Conservation (phyloP, 1,140 invertebrate genomes). For the Neodiprion fabricii region DNA sequence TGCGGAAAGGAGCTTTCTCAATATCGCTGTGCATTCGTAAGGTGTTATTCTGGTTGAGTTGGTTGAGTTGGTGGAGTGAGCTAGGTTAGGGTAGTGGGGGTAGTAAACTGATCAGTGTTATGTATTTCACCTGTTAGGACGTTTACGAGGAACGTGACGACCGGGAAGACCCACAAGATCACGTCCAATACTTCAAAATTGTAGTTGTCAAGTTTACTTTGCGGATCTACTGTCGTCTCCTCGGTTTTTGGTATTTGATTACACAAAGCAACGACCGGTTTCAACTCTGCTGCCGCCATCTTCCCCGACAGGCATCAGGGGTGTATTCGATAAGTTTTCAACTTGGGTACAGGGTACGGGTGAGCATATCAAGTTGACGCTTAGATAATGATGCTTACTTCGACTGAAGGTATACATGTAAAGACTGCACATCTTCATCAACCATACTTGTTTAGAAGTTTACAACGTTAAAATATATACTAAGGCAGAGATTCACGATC, state of each 20-base stretch:
- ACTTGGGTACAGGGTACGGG: not conserved
- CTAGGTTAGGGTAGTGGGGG: conserved; percentile 10
- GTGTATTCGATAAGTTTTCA: not conserved
- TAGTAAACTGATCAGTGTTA: conserved; percentile 24
- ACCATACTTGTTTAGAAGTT: too few species aligned
- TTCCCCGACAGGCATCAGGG: conserved; percentile 43
- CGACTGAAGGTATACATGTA: too few species aligned
- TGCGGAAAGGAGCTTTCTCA: too few species aligned
- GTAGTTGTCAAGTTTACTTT: conserved; percentile 38
- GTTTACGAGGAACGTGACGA: conserved; percentile 49
- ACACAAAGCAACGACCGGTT: conserved; percentile 38
- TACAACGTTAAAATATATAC: too few species aligned
- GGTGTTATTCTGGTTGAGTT: conserved; percentile 1
- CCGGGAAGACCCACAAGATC: conserved; percentile 48
- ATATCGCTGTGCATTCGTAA: conserved; percentile 15
- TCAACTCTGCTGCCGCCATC: conserved; percentile 50
- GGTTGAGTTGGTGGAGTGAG: conserved; percentile 17
- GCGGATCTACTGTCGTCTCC: conserved; percentile 24
- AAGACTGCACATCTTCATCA: too few species aligned
- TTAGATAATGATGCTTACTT: too few species aligned
- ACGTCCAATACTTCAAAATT: conserved; percentile 43
- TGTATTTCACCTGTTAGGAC: conserved; percentile 52
- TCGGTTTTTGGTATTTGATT: conserved; percentile 34
- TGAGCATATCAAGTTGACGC: too few species aligned
- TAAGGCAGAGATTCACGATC: too few species aligned